A percentile compares a stretch with the other conserved stretches of the same genome.
phyloP scores from a whole-genome alignment of 2,113 vertebrate genomes.

The human (Homo sapiens) region GRCh38 chr7:115452501-115453000 shows the following conservation, averaged over 20 bases:
- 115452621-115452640: not conserved
- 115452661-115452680: not conserved
- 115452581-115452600: not conserved
- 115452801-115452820: not conserved
- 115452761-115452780: not conserved
- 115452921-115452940: not conserved
- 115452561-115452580: not conserved
- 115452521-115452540: not conserved
- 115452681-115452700: not conserved
- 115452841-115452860: not conserved
- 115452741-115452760: not conserved
- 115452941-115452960: not conserved
- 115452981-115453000: not conserved
- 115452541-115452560: not conserved
- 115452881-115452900: not conserved
- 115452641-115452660: not conserved
- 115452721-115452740: not conserved
- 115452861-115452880: not conserved
- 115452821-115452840: conserved; percentile 10
- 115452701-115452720: not conserved
- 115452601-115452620: not conserved
- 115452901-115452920: not conserved
- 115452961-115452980: not conserved
- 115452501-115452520: not conserved
- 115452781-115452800: not conserved